Evolutionary conservation across 2,888 invertebrate genomes (phyloP), one percentile per base, ranked within the genome.

Genomic region (Hofmannophila pseudospretella): DNA sequence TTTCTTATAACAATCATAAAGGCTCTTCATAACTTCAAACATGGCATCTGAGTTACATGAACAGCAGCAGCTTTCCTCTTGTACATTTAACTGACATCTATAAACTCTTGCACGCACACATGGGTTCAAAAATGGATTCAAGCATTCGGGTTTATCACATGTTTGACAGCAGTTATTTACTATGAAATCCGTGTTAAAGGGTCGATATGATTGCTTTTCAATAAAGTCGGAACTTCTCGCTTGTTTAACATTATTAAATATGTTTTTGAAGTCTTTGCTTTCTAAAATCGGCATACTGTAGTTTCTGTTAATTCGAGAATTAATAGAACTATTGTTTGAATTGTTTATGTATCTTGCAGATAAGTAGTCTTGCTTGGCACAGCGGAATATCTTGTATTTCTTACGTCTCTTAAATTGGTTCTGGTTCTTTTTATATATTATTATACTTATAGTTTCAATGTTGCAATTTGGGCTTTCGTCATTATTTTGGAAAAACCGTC

Each of bases 31-130:
- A 7, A 42, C 42, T 13, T 42, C 42, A 26, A 42, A 42, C 38
- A 42, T 42, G 5, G 34, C 39, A 26, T 42, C 42, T 2, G 42
- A 42, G 34, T 42, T 39, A 13, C 42, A 42, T 4, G 35, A 30
- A n/a, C 56, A 56, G 32, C 58, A 59, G 40, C 57, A 59, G 13
- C 40, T 47, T 32, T 56, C 53, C 38, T 58, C 48, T 32, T 47
- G 35, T 9, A 40, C 42, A 39, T 47, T 52, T 22, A 54, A 44
- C 36, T 59, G 52, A 20, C 51, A 55, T 9, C 54, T 44, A 36
- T 51, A 54, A 23, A 55, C 35, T 42, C 45, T 51, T 8, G 20
- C 30, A 9, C 34, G 34, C 9, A 29, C 31, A 9, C 34, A 32
- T 1, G 41, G 34, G 26, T 47, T 36, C 7, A 28, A 19, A 11